phyloP scores from a whole-genome alignment of 2,113 vertebrate genomes.

The Myotis lucifugus region DNA sequence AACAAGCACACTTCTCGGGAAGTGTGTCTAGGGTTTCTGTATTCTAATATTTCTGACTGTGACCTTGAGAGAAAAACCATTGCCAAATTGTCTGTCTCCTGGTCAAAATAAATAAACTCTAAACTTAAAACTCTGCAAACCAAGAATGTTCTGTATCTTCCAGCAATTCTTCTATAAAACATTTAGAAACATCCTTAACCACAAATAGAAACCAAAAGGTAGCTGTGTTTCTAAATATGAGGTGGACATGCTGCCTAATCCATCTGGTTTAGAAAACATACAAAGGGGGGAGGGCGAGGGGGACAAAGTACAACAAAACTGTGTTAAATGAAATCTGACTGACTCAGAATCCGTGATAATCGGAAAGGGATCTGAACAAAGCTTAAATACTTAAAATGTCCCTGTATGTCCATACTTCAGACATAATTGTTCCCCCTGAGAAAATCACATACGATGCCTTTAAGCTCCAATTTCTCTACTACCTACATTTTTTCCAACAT shows the following conservation, averaged over 20 bases:
- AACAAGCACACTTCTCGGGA: not conserved
- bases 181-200: not conserved
- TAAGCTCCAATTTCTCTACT: not conserved
- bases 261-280: not conserved
- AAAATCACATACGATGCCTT: not conserved
- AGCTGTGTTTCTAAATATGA: constrained; percentile 1
- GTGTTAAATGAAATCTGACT: not conserved
- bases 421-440: not conserved
- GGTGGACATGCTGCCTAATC: not conserved
- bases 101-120: constrained; percentile 27
- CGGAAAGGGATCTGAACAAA: not conserved
- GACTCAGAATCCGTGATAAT: not conserved
- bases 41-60: not conserved
- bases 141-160: not conserved
- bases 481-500: not conserved
- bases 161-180: constrained; percentile 9
- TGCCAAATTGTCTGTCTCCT: not conserved
- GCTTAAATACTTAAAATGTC: not conserved
- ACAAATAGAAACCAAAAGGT: constrained; percentile 52
- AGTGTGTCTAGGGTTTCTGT: not conserved
- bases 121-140: not conserved
- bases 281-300: no score
- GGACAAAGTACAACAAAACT: not conserved
- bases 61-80: not conserved
- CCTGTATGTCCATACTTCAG: not conserved